phyloP scores from a whole-genome alignment of 2,888 invertebrate species.

The Zaprionus lineosus region DNA sequence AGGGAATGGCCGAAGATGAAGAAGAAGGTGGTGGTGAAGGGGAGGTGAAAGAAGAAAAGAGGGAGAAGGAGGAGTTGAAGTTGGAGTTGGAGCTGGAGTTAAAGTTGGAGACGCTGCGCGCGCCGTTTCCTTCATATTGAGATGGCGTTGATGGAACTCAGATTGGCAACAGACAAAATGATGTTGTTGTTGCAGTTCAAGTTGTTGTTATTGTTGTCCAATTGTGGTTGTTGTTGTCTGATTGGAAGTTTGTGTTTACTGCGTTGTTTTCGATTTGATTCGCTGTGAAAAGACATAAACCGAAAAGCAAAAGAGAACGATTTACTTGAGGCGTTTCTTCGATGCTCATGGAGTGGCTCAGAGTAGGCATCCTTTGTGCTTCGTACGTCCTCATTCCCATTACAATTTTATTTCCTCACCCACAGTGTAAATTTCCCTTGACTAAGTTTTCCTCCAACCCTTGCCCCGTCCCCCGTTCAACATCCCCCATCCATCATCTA shows the following conservation, averaged over 20 bases:
- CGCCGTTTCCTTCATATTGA: conserved; percentile 14
- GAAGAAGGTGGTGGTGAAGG: too few species aligned
- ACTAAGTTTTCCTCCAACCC: conserved; percentile 12
- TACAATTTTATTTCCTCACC: conserved; percentile 10
- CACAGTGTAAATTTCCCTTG: conserved; percentile 15
- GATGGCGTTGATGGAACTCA: conserved; percentile 46
- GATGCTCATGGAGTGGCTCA: conserved; percentile 1
- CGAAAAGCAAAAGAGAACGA: conserved; percentile 26
- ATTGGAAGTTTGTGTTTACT: conserved; percentile 61
- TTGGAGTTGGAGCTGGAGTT: too few species aligned
- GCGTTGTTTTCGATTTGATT: conserved; percentile 62
- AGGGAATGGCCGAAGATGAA: conserved; percentile 24
- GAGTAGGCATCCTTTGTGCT: not conserved
- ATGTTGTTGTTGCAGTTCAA: conserved; percentile 1
- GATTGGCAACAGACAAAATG: conserved; percentile 23
- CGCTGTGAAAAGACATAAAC: conserved; percentile 61
- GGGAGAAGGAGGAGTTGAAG: too few species aligned
- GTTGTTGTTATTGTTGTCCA: conserved; percentile 36
- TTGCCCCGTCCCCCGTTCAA: too few species aligned
- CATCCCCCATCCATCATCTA: too few species aligned
- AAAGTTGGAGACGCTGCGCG: conserved; percentile 32
- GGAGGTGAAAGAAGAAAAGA: too few species aligned
- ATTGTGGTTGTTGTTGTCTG: conserved; percentile 66
- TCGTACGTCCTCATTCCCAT: conserved; percentile 5
- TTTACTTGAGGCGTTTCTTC: conserved; percentile 19